Percentiles rank a stretch among this genome's conserved stretches.
phyloP scores from a whole-genome alignment of 2,888 invertebrate species.

The Coelinius sp. region DNA sequence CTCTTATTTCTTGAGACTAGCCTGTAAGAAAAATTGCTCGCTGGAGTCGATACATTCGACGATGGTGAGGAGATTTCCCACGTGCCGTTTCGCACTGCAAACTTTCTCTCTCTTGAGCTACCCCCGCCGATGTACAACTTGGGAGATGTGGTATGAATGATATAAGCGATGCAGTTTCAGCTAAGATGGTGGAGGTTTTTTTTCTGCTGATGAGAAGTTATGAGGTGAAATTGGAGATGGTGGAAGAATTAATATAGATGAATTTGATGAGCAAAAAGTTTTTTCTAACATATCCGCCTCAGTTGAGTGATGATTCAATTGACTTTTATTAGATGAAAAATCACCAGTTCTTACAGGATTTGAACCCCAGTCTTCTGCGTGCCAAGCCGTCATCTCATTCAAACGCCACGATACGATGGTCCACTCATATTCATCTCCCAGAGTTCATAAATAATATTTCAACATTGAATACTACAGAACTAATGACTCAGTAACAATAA shows the following conservation, averaged over 20 bases:
- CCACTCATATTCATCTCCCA: too few relatives aligned
- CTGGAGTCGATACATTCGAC: conserved; percentile 32
- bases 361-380: too few relatives aligned
- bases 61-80: conserved; percentile 32
- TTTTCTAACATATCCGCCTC: background rate
- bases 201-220: background rate
- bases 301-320: too few relatives aligned
- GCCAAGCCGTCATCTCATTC: too few relatives aligned
- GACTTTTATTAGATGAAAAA: too few relatives aligned
- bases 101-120: conserved; percentile 24
- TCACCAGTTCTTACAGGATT: too few relatives aligned
- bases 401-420: too few relatives aligned
- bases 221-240: background rate
- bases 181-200: background rate
- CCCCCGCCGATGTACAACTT: conserved; percentile 13
- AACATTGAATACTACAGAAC: too few relatives aligned
- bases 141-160: conserved; percentile 1
- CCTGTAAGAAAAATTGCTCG: conserved; percentile 20
- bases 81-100: conserved; percentile 36
- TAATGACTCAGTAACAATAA: too few relatives aligned
- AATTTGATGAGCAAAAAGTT: background rate
- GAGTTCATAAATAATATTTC: too few relatives aligned
- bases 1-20: background rate
- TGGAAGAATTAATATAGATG: background rate
- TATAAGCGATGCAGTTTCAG: conserved; percentile 7